Evolutionary conservation across 1,140 invertebrate genomes (phyloP).

Genomic region (Bombus waltoni): DNA sequence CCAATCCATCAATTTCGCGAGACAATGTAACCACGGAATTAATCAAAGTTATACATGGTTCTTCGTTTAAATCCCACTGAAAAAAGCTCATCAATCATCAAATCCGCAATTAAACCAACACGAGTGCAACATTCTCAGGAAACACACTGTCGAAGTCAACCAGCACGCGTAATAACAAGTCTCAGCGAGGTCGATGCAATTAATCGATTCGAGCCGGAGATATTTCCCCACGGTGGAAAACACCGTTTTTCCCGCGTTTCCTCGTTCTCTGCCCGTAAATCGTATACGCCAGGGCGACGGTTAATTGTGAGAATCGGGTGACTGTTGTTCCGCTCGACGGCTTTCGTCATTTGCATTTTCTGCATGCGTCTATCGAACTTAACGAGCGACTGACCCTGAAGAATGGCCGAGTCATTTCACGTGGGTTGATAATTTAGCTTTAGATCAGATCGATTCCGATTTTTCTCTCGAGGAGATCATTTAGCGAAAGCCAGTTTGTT

Average conservation of each 20-base stretch:
- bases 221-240: slow-evolving; percentile 19
- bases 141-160: neutral
- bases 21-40: neutral
- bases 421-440: slow-evolving; percentile 29
- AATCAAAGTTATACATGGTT: neutral
- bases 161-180: neutral
- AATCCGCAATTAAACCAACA: neutral
- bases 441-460: neutral
- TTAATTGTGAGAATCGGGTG: slow-evolving; percentile 64
- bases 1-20: too few relatives aligned
- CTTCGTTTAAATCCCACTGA: neutral
- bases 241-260: slow-evolving; percentile 37
- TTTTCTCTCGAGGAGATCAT: neutral
- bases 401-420: slow-evolving; percentile 22
- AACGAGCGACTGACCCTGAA: slow-evolving; percentile 26
- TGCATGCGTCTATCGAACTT: slow-evolving; percentile 21
- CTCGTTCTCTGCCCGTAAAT: slow-evolving; percentile 28
- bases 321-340: slow-evolving; percentile 60
- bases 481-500: too few relatives aligned
- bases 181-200: slow-evolving; percentile 14
- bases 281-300: slow-evolving; percentile 18
- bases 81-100: neutral
- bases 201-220: slow-evolving; percentile 15
- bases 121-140: neutral
- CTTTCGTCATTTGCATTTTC: slow-evolving; percentile 58